Base-by-base conservation (phyloP, 2,888 invertebrate species). In the Aromia moschata region DNA sequence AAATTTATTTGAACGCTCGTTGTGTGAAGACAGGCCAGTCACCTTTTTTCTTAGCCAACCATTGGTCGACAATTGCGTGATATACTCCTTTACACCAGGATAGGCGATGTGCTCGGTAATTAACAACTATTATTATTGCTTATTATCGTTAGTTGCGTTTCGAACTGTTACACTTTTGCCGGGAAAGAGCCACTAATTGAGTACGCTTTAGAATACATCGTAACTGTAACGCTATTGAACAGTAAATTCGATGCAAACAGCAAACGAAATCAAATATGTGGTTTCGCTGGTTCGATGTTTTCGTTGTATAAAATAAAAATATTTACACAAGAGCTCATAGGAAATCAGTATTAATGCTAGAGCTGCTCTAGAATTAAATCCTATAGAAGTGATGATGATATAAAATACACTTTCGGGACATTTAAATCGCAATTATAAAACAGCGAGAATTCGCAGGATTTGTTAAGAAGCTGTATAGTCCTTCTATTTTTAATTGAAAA, bases 81-180 rank as follows among this genome's bases (percentile, higher is more conserved):
- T 49, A 15, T 20, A 38, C 25, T 37, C 25, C 15, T 49, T 38
- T 38, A 38, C 38, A 49, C 20, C 30, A 49, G 49, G 38, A 15
- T n/a, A 38, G 20, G 25, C 15, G 38, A 15, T 38, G n/a, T 30
- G 25, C 20, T 11, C 20, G 49, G 25, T 14, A 49, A 49, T 49
- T 49, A 49, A 17, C 12, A 20, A 11, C 49, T 49, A 30, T 38
- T 38, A 49, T 49, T 49, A 38, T 49, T 49, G 15, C 25, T 38
- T 33, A 25, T 37, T 38, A 38, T 49, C 25, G 10, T 49, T 47
- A 33, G 33, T 38, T 49, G 30, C 38, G 15, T 49, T 49, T 49
- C 14, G 38, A 38, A 25, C 25, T 25, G 49, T 49, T 49, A 49
- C 25, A 38, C 38, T 49, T 49, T 47, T 49, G 25, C 33, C 20